Evolutionary conservation across 2,888 invertebrate genomes (phyloP).

Genomic region (Pachliopta kotzebuea): DNA sequence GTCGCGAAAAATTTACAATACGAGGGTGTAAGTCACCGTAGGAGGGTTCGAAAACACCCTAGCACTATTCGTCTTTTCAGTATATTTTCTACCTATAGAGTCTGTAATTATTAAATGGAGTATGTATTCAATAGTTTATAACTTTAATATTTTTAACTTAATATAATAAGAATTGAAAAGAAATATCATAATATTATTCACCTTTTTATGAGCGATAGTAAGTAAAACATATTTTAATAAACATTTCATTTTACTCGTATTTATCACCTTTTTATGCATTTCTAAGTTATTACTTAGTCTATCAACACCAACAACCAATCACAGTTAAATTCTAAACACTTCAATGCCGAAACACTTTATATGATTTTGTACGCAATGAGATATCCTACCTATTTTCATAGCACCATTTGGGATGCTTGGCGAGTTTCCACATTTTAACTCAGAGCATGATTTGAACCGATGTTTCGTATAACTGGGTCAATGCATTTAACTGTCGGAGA

Average conservation of each 20-base stretch:
- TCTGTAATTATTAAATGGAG: too few species aligned
- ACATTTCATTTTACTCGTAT: not conserved
- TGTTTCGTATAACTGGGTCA: slow-evolving; percentile 46
- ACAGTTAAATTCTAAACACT: not conserved
- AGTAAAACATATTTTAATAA: not conserved
- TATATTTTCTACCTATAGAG: too few species aligned
- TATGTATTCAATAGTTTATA: too few species aligned
- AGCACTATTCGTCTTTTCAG: too few species aligned
- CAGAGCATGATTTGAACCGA: slow-evolving; percentile 38
- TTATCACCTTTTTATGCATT: not conserved
- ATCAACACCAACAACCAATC: not conserved
- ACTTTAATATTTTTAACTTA: too few species aligned
- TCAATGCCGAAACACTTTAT: not conserved
- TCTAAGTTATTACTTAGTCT: not conserved
- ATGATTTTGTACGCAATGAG: slow-evolving; percentile 27
- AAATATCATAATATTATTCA: too few species aligned
- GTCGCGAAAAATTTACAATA: too few species aligned
- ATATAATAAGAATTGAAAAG: too few species aligned
- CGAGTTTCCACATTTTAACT: slow-evolving; percentile 44
- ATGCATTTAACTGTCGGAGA: slow-evolving; percentile 31
- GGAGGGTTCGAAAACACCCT: too few species aligned
- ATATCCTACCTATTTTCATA: slow-evolving; percentile 27
- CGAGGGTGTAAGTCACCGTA: too few species aligned
- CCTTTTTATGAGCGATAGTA: too few species aligned
- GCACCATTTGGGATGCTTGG: slow-evolving; percentile 43